Base-by-base conservation (phyloP, 2,888 invertebrate species). In the Drosophila kuntzei region DNA sequence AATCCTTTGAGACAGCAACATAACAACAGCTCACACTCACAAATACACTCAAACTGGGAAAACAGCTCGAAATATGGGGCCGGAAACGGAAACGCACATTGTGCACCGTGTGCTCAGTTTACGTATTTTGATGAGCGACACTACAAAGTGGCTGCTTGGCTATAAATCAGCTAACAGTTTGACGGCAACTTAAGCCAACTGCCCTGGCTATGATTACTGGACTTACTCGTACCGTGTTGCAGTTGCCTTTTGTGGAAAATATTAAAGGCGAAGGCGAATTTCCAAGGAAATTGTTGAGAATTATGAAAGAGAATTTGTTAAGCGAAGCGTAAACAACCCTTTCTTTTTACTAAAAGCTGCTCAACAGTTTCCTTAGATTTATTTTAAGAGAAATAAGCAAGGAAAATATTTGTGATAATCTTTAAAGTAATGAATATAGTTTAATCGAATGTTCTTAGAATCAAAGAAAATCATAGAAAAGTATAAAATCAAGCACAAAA, bases 131-230 rank as follows among this genome's bases (percentile, higher is more conserved):
- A 68, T 62, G 75, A 62, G 60, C 66, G 50, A 61, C 46, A 58
- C 57, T 47, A 14, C 51, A 61, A 51, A 36, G 25, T 44, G 55
- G 36, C 12, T 18, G 25, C n/a, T 12, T 32, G 8, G 55, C 44
- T 65, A 86, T 84, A 84, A 84, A 84, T 84, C 86, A 84, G 83
- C 71, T 18, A 57, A 55, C 73, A 76, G 44, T 75, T 79, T 84
- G 86, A 84, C 76, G 83, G 86, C 80, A 84, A 84, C 71, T 67
- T 63, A 83, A 84, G 68, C 71, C 76, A 55, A 44, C 55, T 55
- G 55, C 34, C 47, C 36, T 39, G 58, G 58, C 36, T 54, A 20
- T 41, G 53, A 54, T 54, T 54, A 54, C 53, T 54, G 29, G 53
- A 22, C 53, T 41, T 41, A 32, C 29, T 29, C 41, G 20, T 20